Evolutionary conservation across 2,113 vertebrate species (phyloP).

Genomic region (Dolichotis patagonum): DNA sequence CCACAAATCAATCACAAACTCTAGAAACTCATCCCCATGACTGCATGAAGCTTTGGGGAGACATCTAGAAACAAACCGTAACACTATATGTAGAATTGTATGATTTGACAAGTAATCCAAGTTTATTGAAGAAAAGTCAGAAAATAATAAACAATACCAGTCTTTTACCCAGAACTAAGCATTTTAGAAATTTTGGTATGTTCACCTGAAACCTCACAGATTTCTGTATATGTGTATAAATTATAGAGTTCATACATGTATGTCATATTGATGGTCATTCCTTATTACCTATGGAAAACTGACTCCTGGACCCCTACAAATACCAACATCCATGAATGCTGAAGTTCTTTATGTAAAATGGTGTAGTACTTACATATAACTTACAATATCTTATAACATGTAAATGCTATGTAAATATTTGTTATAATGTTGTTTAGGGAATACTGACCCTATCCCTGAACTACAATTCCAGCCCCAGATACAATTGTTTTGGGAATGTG

Average conservation of each 20-base stretch:
- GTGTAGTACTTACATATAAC: background rate
- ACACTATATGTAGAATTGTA: background rate
- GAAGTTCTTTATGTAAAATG: background rate
- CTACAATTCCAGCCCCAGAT: no score
- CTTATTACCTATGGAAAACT: background rate
- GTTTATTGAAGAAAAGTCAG: background rate
- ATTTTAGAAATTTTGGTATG: background rate
- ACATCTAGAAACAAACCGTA: no score
- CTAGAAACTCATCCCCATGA: no score
- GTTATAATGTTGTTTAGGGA: background rate
- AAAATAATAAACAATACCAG: slow-evolving; percentile 29
- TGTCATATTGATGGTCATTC: background rate
- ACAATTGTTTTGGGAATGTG: background rate
- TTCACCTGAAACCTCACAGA: background rate
- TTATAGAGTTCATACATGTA: slow-evolving; percentile 1
- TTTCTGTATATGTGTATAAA: background rate
- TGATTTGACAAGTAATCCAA: background rate
- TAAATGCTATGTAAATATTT: background rate
- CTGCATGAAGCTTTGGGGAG: no score
- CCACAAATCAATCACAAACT: no score
- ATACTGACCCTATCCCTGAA: background rate
- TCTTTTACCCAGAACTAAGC: background rate
- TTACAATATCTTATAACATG: background rate
- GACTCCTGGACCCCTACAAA: background rate
- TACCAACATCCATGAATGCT: background rate